Base-by-base conservation (phyloP, 2,113 vertebrate species). In the Microcebus ravelobensis region DNA sequence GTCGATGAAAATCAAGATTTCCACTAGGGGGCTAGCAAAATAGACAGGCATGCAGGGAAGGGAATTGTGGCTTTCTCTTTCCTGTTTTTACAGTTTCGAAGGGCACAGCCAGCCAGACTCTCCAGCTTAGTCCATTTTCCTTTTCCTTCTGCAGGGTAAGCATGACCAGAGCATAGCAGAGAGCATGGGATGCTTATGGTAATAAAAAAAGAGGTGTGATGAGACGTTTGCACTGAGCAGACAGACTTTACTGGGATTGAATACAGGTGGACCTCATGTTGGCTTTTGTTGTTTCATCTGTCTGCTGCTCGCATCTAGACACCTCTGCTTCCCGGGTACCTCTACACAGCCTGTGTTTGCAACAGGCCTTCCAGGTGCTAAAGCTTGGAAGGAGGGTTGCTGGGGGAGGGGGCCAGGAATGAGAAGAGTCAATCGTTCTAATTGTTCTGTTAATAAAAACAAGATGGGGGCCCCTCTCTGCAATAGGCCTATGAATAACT, bases 41-140 rank as follows among this genome's bases (percentile, higher is more conserved):
- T 36, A 73, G 48, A 31, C 21, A 73, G n/a, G 8, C 4, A 15
- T 18, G 6, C 55, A 48, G 36, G 52, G 36, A 92, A 29, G 31
- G 27, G 27, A 48, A 68, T 1, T 13, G n/a, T n/a, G 1, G 12
- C 84, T 68, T 81, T 90, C 71, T 70, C 34, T 77, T 90, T 61
- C 27, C 82, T 39, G 57, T 13, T 70, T 86, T 71, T 57, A 79
- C 31, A 80, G 31, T 92, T 91, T 87, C 81, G 23, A 88, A 92
- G 74, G 68, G 17, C 31, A 68, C 34, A 91, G 81, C 20, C 5
- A 63, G 34, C 8, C 39, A 48, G 39, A 83, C 15, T 67, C 90
- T 80, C 31, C 31, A 85, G 36, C 20, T 79, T 77, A 81, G 57
- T 65, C 73, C 65, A 55, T 77, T 96, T 95, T 77, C 82, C 86